phyloP scores from a whole-genome alignment of 2,113 vertebrate genomes.

The Ranitomeya variabilis region DNA sequence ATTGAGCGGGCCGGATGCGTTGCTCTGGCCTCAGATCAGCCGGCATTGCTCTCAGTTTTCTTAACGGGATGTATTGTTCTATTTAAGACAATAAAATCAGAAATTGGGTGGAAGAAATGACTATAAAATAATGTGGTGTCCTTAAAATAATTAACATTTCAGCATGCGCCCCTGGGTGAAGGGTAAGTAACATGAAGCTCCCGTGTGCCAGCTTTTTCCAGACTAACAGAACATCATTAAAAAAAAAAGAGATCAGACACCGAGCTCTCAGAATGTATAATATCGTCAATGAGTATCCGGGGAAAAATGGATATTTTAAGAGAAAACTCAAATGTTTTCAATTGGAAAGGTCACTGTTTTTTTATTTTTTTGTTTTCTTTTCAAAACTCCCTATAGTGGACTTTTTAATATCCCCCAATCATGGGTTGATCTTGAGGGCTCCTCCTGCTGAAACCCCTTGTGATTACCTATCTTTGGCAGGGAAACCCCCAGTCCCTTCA shows the following conservation, averaged over 20 bases:
- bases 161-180: slow-evolving; percentile 29
- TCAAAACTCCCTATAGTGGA: not conserved
- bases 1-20: not conserved
- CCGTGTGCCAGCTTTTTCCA: slow-evolving; percentile 41
- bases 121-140: slow-evolving; percentile 42
- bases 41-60: not conserved
- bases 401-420: not conserved
- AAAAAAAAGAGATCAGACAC: slow-evolving; percentile 37
- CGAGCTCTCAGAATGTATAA: slow-evolving; percentile 44
- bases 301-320: slow-evolving; percentile 13
- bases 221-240: slow-evolving; percentile 43
- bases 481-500: too few relatives aligned
- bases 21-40: not conserved
- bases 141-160: slow-evolving; percentile 47
- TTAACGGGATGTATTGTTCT: not conserved
- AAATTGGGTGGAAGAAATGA: slow-evolving; percentile 7
- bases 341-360: not conserved
- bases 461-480: too few relatives aligned
- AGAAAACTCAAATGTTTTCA: not conserved
- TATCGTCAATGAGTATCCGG: not conserved
- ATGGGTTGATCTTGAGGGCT: not conserved
- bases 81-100: not conserved
- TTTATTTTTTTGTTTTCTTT: not conserved
- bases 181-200: slow-evolving; percentile 13
- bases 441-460: not conserved